Conservation (phyloP, 2,888 invertebrate genomes). For the Dicyrtomina minuta region DNA sequence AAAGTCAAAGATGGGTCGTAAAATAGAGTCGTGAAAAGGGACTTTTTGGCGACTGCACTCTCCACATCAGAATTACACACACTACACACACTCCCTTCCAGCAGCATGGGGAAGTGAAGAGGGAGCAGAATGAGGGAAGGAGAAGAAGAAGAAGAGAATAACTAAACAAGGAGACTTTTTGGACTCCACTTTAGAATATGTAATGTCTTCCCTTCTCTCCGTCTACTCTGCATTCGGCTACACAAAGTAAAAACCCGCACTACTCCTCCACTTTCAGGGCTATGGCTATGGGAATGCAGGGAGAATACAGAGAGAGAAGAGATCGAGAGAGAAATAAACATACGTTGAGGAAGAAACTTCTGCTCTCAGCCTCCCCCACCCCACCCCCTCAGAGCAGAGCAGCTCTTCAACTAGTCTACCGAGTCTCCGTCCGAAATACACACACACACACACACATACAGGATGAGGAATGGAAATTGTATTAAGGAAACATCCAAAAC, state of each 20-base stretch:
- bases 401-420: too few species aligned
- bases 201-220: not conserved
- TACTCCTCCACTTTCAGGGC: too few species aligned
- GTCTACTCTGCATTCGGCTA: not conserved
- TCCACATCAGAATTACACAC: slow-evolving; percentile 28
- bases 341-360: slow-evolving; percentile 8
- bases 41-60: slow-evolving; percentile 24
- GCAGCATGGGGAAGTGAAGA: not conserved
- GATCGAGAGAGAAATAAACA: slow-evolving; percentile 5
- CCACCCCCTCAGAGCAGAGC: not conserved
- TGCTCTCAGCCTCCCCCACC: not conserved
- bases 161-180: too few species aligned
- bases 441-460: not conserved
- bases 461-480: slow-evolving; percentile 40
- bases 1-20: slow-evolving; percentile 25
- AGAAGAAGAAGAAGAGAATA: slow-evolving; percentile 1
- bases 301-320: not conserved
- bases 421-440: too few species aligned
- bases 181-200: too few species aligned
- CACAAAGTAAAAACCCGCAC: not conserved
- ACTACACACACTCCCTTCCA: too few species aligned
- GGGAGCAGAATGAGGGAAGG: slow-evolving; percentile 17
- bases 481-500: slow-evolving; percentile 47
- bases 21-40: slow-evolving; percentile 26
- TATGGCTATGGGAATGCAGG: not conserved